These are phyloP conservation scores for Blastobasis lacticolella DNA, from an alignment of 2,888 invertebrate genomes.

Conservation along the genomic window DNA sequence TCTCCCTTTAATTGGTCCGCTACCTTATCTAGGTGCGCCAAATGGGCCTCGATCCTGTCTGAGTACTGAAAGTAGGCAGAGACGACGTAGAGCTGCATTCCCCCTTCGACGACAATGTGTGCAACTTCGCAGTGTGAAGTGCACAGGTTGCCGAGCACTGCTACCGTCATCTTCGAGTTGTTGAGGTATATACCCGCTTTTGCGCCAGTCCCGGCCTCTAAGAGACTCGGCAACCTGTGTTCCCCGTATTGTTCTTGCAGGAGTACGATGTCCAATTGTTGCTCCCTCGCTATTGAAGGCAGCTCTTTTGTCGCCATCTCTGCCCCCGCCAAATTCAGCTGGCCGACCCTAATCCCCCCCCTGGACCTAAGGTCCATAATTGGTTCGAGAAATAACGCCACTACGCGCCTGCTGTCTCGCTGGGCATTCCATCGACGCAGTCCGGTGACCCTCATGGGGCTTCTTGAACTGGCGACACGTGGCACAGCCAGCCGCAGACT, in stretches of 20 bases:
- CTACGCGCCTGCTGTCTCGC: not conserved
- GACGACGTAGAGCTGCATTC: too few species aligned
- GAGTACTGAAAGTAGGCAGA: too few species aligned
- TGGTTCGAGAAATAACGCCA: not conserved
- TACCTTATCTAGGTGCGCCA: too few species aligned
- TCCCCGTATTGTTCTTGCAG: slow-evolving; percentile 9
- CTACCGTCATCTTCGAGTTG: not conserved
- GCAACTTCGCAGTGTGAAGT: slow-evolving; percentile 1
- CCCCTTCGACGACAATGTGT: not conserved
- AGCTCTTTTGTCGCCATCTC: slow-evolving; percentile 6
- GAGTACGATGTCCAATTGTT: slow-evolving; percentile 10
- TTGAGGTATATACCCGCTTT: too few species aligned
- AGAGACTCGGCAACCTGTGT: not conserved
- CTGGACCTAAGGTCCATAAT: not conserved
- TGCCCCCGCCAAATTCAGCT: slow-evolving; percentile 8
- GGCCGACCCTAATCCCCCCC: not conserved
- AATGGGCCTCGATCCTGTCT: too few species aligned
- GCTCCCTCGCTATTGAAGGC: not conserved
- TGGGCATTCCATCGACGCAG: not conserved
- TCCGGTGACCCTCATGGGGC: not conserved
- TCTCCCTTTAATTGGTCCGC: too few species aligned
- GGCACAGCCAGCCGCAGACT: slow-evolving; percentile 6
- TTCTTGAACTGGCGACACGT: slow-evolving; percentile 8
- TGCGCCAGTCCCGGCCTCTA: too few species aligned
- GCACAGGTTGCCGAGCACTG: slow-evolving; percentile 1